A percentile compares a stretch with the other conserved stretches of the same genome.
Evolutionary conservation across 2,888 invertebrate species (phyloP).

Genomic region (Mimachlamys varia): DNA sequence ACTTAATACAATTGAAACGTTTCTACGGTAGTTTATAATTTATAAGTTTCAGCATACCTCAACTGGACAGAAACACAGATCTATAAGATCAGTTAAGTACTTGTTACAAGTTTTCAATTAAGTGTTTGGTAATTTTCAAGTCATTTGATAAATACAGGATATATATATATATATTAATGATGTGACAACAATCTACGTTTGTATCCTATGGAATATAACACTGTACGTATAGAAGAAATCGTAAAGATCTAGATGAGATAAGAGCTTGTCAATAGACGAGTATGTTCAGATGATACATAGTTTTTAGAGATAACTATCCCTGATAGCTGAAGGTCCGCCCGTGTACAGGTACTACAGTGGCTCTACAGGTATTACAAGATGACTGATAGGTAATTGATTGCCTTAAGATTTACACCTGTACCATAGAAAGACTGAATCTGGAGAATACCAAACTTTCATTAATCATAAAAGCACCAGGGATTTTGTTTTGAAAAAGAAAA

Average conservation of each 20-base stretch:
- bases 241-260: conserved; percentile 10
- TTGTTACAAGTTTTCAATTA: too few relatives aligned
- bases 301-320: neutral
- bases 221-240: neutral
- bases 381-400: neutral
- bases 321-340: too few relatives aligned
- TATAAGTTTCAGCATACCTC: too few relatives aligned
- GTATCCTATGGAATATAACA: neutral
- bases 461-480: neutral
- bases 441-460: neutral
- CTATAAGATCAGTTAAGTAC: too few relatives aligned
- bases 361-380: neutral
- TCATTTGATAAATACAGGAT: too few relatives aligned
- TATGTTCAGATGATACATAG: neutral
- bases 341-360: too few relatives aligned
- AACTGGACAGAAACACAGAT: too few relatives aligned
- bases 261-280: neutral
- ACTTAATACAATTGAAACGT: too few relatives aligned
- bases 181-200: neutral
- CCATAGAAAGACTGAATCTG: neutral
- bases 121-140: too few relatives aligned
- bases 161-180: neutral
- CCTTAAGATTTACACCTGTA: neutral
- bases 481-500: neutral
- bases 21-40: too few relatives aligned